Percentiles rank a stretch among this genome's conserved stretches.
phyloP scores from a whole-genome alignment of 2,797 vertebrate genomes.

The Melanotaenia maccullochi region DNA sequence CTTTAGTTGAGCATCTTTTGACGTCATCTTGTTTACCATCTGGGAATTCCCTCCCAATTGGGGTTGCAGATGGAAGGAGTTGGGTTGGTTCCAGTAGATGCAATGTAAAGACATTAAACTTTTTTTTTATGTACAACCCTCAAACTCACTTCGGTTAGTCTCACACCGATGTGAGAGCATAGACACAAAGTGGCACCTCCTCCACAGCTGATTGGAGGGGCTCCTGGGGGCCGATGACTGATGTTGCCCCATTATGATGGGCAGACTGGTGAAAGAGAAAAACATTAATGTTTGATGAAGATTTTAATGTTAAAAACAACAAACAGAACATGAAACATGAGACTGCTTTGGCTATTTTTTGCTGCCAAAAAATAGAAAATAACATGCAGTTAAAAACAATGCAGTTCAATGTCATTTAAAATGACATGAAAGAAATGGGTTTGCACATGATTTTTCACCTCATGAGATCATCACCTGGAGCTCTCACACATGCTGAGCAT shows the following conservation, averaged over 20 bases:
- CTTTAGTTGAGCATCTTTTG: slow-evolving; percentile 55
- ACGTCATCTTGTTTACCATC: slow-evolving; percentile 73
- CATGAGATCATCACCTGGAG: background rate
- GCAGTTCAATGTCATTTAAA: background rate
- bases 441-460: background rate
- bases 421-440: background rate
- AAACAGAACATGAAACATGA: background rate
- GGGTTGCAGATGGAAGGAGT: slow-evolving; percentile 1
- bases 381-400: background rate
- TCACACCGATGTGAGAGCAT: background rate
- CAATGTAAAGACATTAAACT: slow-evolving; percentile 31
- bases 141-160: slow-evolving; percentile 6
- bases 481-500: background rate
- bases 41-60: slow-evolving; percentile 74
- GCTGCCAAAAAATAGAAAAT: too few species aligned
- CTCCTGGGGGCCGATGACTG: slow-evolving; percentile 21
- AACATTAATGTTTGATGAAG: background rate
- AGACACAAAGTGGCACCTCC: slow-evolving; percentile 5
- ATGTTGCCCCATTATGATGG: slow-evolving; percentile 9
- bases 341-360: too few species aligned
- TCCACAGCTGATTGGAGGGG: slow-evolving; percentile 18
- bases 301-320: background rate
- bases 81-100: slow-evolving; percentile 13
- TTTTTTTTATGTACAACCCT: slow-evolving; percentile 11
- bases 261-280: background rate